These are phyloP conservation scores for Dendrocincla tyrannina DNA, from an alignment of 2,797 vertebrate species.

Conservation along the genomic window DNA sequence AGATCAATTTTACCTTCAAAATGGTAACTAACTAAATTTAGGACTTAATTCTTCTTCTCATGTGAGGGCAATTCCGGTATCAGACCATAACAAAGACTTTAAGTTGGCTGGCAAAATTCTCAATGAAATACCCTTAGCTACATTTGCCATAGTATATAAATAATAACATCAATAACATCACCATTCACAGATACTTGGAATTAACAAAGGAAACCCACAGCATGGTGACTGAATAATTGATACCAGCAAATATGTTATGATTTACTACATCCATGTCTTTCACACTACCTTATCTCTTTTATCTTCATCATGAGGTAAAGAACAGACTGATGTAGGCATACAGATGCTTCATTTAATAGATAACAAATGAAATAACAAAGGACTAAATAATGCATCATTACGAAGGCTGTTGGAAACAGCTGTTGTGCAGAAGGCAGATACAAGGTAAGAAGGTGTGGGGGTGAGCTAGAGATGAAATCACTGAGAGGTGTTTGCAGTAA, in stretches of 20 bases:
- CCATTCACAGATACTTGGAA: not conserved
- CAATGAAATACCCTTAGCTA: not conserved
- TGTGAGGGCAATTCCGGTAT: not conserved
- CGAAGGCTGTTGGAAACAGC: not conserved
- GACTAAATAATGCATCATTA: not conserved
- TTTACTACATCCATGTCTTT: not conserved
- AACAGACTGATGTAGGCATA: not conserved
- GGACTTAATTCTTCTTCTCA: not conserved
- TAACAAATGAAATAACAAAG: not conserved
- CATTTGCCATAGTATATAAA: not conserved
- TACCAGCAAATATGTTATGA: not conserved
- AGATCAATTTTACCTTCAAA: not conserved
- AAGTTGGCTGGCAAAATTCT: not conserved
- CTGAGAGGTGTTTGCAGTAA: not conserved
- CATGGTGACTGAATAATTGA: fast-evolving
- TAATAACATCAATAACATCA: not conserved
- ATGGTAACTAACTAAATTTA: not conserved
- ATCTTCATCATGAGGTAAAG: not conserved
- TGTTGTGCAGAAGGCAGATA: not conserved
- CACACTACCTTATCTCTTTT: not conserved
- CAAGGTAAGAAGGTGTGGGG: not conserved
- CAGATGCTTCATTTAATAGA: not conserved
- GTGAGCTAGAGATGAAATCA: not conserved
- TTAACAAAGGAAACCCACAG: not conserved
- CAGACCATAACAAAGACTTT: not conserved